phyloP scores from a whole-genome alignment of 2,888 invertebrate species.

The Agrotis clavis region DNA sequence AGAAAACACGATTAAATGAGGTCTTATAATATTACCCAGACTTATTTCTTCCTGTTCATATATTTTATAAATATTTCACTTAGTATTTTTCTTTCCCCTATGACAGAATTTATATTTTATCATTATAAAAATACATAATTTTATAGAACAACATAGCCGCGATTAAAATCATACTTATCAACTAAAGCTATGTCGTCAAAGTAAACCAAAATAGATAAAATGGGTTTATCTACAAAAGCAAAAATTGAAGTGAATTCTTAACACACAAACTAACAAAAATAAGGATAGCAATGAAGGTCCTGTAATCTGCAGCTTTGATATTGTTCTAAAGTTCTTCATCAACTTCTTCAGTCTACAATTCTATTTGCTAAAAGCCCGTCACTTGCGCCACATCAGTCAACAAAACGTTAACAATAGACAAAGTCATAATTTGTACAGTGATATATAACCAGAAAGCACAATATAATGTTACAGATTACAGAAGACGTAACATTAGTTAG shows the following conservation, averaged over 20 bases:
- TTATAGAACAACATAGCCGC: too few relatives aligned
- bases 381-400: slow-evolving; percentile 70
- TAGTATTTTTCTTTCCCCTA: too few relatives aligned
- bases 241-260: background rate
- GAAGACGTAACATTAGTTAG: slow-evolving; percentile 84
- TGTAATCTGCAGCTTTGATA: background rate
- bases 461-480: slow-evolving; percentile 84
- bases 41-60: too few relatives aligned
- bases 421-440: slow-evolving; percentile 86
- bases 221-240: background rate
- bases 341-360: background rate
- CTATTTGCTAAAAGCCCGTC: slow-evolving; percentile 9
- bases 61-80: too few relatives aligned
- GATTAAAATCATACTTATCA: background rate
- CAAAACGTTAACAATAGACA: slow-evolving; percentile 84
- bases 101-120: too few relatives aligned
- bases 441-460: slow-evolving; percentile 86
- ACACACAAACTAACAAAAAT: background rate
- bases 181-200: background rate
- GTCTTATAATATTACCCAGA: too few relatives aligned
- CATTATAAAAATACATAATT: too few relatives aligned
- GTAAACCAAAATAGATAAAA: background rate
- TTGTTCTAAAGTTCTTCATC: background rate
- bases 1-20: background rate
- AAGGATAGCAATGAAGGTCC: background rate